Evolutionary conservation across 1,140 invertebrate genomes (phyloP).

Genomic region (Caenorhabditis brenneri): DNA sequence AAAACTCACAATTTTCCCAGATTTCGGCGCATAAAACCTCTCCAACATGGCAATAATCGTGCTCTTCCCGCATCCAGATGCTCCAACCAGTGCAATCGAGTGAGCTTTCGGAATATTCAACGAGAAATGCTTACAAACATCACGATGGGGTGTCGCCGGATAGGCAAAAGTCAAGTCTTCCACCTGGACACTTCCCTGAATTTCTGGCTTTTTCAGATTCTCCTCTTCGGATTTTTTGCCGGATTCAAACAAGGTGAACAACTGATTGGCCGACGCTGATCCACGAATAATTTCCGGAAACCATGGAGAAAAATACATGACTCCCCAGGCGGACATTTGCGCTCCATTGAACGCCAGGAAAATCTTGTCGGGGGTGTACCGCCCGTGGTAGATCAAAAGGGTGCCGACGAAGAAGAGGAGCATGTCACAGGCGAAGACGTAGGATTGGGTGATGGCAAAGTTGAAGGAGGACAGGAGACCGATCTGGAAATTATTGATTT

Average conservation of each 20-base stretch:
- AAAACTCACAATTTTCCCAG: slow-evolving; percentile 52
- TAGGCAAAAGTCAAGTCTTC: slow-evolving; percentile 71
- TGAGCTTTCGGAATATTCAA: slow-evolving; percentile 81
- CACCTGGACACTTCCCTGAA: slow-evolving; percentile 64
- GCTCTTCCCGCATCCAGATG: slow-evolving; percentile 85
- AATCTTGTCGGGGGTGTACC: not conserved
- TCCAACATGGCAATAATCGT: slow-evolving; percentile 83
- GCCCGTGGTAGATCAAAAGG: slow-evolving; percentile 43
- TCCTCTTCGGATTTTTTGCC: slow-evolving; percentile 64
- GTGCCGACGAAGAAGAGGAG: slow-evolving; percentile 25
- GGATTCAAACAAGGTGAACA: slow-evolving; percentile 68
- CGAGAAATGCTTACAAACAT: slow-evolving; percentile 78
- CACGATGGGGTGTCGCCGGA: slow-evolving; percentile 71
- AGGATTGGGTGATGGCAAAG: slow-evolving; percentile 41
- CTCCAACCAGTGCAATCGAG: slow-evolving; percentile 84
- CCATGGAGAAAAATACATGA: slow-evolving; percentile 57
- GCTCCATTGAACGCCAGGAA: slow-evolving; percentile 47
- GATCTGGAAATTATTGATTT: slow-evolving; percentile 19
- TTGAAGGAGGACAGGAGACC: slow-evolving; percentile 1
- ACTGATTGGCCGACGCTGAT: slow-evolving; percentile 65
- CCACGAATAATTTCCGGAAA: slow-evolving; percentile 71
- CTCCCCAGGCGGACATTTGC: slow-evolving; percentile 35
- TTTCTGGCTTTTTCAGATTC: not conserved
- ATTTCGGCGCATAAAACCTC: slow-evolving; percentile 77
- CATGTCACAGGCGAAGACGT: slow-evolving; percentile 46